Evolutionary conservation across 2,888 invertebrate species (phyloP).

Genomic region (Drosophila putrida): DNA sequence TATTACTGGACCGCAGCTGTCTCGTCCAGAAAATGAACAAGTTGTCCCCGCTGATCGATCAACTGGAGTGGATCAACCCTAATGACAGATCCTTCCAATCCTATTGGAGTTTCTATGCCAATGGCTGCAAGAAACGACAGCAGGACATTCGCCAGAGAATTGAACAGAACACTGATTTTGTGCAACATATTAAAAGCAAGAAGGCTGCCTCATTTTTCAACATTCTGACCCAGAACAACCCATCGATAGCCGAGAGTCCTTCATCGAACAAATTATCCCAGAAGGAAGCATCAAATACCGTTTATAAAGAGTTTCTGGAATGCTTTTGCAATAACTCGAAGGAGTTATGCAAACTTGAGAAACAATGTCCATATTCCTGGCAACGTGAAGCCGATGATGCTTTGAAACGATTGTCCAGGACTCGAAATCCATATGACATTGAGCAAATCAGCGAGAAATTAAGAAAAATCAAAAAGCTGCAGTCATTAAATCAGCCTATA

Average conservation of each 20-base stretch:
- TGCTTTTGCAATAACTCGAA: conserved; percentile 30
- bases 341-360: background rate
- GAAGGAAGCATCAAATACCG: background rate
- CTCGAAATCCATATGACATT: conserved; percentile 41
- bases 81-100: conserved; percentile 38
- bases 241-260: background rate
- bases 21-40: conserved; percentile 18
- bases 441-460: conserved; percentile 14
- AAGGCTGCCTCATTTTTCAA: conserved; percentile 5
- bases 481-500: too few species aligned
- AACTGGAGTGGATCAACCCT: conserved; percentile 17
- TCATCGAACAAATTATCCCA: background rate
- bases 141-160: conserved; percentile 39
- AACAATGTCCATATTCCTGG: background rate
- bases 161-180: conserved; percentile 29
- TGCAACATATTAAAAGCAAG: conserved; percentile 1
- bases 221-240: background rate
- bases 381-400: background rate
- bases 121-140: conserved; percentile 35
- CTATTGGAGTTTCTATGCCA: conserved; percentile 60
- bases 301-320: conserved; percentile 31
- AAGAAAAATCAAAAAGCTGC: background rate
- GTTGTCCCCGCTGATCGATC: conserved; percentile 29
- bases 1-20: conserved; percentile 31
- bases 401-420: background rate